Conservation (phyloP, 1,140 invertebrate genomes). For the Drosophila nebulosa region DNA sequence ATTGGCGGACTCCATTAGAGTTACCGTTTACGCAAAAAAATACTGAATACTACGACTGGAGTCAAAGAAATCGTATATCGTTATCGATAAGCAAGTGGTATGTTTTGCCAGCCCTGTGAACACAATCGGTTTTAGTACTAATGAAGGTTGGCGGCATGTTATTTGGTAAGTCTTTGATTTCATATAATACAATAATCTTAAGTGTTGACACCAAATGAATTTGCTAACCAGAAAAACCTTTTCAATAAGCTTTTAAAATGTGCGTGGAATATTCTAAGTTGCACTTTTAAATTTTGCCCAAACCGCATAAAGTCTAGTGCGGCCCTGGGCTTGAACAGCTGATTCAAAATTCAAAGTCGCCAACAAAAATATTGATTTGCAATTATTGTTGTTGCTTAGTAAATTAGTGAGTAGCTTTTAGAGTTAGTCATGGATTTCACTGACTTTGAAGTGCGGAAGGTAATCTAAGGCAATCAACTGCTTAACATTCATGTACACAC, state of each 20-base stretch:
- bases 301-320: background rate
- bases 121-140: background rate
- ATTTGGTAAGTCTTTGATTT: background rate
- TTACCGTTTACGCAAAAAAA: background rate
- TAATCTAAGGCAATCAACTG: background rate
- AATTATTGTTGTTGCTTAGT: conserved; percentile 38
- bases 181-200: no score
- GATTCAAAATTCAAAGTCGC: conserved; percentile 29
- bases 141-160: background rate
- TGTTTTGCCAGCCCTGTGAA: background rate
- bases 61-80: background rate
- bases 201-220: no score
- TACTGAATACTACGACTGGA: background rate
- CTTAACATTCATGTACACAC: no score
- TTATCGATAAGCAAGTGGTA: background rate
- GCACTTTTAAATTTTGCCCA: no score
- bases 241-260: background rate
- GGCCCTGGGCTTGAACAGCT: conserved; percentile 16
- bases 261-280: background rate
- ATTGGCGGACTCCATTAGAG: background rate
- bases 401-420: conserved; percentile 20
- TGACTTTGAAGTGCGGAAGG: conserved; percentile 74
- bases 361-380: conserved; percentile 68
- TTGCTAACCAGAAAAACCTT: no score
- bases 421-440: conserved; percentile 71